Evolutionary conservation across 2,797 vertebrate genomes (phyloP).

Genomic region (Gymnodraco acuticeps): DNA sequence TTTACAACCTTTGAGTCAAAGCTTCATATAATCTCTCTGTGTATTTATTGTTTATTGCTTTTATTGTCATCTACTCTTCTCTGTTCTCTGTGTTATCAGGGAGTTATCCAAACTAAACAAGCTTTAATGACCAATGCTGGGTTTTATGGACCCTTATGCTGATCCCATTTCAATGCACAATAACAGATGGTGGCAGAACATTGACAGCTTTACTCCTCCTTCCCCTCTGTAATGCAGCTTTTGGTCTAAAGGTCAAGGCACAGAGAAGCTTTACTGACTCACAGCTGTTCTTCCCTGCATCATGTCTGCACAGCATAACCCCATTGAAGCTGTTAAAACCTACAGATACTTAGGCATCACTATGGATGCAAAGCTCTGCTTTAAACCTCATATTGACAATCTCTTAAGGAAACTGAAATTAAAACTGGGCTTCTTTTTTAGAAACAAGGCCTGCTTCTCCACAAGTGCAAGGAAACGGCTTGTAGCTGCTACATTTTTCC

Average conservation of each 20-base stretch:
- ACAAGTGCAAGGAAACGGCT: too few species aligned
- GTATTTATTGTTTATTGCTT: conserved; percentile 1
- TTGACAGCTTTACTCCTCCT: conserved; percentile 50
- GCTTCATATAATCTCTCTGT: conserved; percentile 33
- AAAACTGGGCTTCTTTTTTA: too few species aligned
- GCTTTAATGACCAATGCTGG: conserved; percentile 29
- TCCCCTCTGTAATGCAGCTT: conserved; percentile 8
- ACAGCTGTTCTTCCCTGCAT: too few species aligned
- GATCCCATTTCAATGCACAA: conserved; percentile 9
- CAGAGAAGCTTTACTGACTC: conserved; percentile 13
- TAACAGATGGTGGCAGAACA: conserved; percentile 62
- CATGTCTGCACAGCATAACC: too few species aligned
- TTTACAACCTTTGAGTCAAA: conserved; percentile 4
- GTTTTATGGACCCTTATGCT: conserved; percentile 51
- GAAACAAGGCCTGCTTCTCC: too few species aligned
- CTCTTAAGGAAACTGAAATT: too few species aligned
- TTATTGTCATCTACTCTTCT: conserved; percentile 9
- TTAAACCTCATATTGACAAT: too few species aligned
- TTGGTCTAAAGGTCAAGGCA: conserved; percentile 45
- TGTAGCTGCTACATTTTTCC: too few species aligned
- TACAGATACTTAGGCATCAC: too few species aligned
- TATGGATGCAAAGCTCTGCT: too few species aligned
- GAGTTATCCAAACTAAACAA: conserved; percentile 39
- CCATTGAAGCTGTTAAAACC: too few species aligned
- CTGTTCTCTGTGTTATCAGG: conserved; percentile 37